Conservation (phyloP, 2,797 vertebrate species). For the Crypturellus tataupa region DNA sequence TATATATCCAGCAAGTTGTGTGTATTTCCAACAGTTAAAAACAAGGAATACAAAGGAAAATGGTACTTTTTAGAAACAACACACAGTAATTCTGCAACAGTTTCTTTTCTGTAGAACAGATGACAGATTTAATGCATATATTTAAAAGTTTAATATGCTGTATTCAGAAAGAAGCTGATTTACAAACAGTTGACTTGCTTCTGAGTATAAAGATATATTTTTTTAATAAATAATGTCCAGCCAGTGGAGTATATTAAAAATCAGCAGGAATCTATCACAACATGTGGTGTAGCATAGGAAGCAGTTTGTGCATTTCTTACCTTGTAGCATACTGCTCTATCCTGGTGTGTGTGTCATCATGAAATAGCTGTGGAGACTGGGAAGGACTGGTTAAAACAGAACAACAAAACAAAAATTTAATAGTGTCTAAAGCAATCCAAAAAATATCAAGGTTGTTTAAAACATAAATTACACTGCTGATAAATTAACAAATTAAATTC, state of each 20-base stretch:
- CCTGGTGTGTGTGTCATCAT: conserved; percentile 97
- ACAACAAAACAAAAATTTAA: conserved; percentile 14
- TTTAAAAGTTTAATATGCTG: not conserved
- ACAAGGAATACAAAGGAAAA: not conserved
- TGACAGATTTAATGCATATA: not conserved
- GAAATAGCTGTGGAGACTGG: conserved; percentile 93
- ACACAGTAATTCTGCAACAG: not conserved
- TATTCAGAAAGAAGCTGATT: conserved; percentile 5
- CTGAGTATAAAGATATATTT: not conserved
- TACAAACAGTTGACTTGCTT: not conserved
- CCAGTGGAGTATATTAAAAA: not conserved
- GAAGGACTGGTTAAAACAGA: conserved; percentile 84
- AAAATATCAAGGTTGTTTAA: not conserved
- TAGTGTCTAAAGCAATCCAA: not conserved
- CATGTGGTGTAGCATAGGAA: not conserved
- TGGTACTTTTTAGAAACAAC: not conserved
- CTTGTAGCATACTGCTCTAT: conserved; percentile 97
- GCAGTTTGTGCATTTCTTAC: conserved; percentile 76
- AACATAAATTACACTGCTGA: conserved; percentile 2
- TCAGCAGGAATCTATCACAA: not conserved
- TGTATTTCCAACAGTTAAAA: not conserved
- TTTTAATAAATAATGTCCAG: not conserved
- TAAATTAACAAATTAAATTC: conserved; percentile 59
- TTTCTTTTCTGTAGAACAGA: not conserved
- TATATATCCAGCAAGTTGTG: not conserved